Evolutionary conservation across 2,888 invertebrate species (phyloP).

Genomic region (Drosophila subquinaria): DNA sequence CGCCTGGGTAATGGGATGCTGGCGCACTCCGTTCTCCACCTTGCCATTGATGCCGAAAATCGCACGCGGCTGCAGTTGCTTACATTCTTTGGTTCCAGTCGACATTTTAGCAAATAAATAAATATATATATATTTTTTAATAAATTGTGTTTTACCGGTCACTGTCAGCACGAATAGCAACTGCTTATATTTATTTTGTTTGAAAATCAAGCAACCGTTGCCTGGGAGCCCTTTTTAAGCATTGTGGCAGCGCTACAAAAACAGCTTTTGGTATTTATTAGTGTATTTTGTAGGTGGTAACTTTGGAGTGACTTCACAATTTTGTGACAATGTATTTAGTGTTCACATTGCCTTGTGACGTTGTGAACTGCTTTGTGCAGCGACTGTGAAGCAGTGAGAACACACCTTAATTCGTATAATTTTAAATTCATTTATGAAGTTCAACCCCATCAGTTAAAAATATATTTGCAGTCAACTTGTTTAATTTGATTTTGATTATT

Average conservation of each 20-base stretch:
- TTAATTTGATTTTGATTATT: no score
- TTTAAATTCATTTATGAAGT: no score
- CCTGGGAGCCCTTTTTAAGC: conserved; percentile 43
- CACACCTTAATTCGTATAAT: no score
- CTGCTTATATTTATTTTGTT: conserved; percentile 48
- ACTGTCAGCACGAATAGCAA: conserved; percentile 26
- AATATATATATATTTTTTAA: conserved; percentile 45
- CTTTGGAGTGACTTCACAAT: no score
- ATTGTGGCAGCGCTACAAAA: background rate
- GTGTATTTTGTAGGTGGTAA: background rate
- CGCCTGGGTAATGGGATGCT: conserved; percentile 90
- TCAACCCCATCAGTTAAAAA: no score
- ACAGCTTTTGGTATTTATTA: conserved; percentile 5
- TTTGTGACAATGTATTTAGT: no score
- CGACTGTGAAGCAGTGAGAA: no score
- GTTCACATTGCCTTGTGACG: no score
- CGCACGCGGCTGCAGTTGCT: conserved; percentile 88
- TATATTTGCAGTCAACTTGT: no score
- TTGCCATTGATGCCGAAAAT: conserved; percentile 93
- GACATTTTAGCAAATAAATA: conserved; percentile 45
- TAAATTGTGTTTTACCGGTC: conserved; percentile 16
- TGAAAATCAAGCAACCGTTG: conserved; percentile 63
- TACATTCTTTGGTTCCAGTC: conserved; percentile 53
- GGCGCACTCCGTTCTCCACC: conserved; percentile 87
- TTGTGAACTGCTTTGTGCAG: no score